A percentile compares a stretch with the other conserved stretches of the same genome.
Conservation (phyloP, 2,797 vertebrate species). For the Rhabdomys pumilio region DNA sequence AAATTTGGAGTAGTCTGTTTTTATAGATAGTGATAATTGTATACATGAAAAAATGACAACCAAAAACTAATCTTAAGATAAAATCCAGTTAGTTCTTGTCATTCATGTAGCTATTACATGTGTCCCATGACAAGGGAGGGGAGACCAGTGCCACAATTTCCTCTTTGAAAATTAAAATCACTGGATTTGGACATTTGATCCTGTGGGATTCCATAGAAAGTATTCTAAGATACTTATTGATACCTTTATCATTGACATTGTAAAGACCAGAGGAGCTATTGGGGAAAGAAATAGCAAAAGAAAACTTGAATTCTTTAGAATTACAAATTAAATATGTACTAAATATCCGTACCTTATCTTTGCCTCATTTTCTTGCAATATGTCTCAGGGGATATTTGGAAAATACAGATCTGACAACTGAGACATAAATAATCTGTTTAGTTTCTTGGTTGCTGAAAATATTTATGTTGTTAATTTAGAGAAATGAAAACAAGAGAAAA, state of each 20-base stretch:
- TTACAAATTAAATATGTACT: slow-evolving; percentile 77
- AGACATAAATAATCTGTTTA: slow-evolving; percentile 80
- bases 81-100: neutral
- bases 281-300: neutral
- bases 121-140: neutral
- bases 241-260: neutral
- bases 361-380: slow-evolving; percentile 36
- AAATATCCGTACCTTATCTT: slow-evolving; percentile 55
- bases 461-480: slow-evolving; percentile 27
- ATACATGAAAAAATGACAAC: neutral
- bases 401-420: slow-evolving; percentile 78
- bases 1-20: neutral
- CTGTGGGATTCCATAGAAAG: slow-evolving; percentile 40
- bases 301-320: slow-evolving; percentile 39
- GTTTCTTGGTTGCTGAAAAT: slow-evolving; percentile 73
- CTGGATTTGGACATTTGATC: neutral
- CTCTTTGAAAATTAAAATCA: slow-evolving; percentile 32
- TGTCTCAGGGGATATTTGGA: slow-evolving; percentile 72
- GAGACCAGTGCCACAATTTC: neutral
- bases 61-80: neutral
- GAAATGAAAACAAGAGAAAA: slow-evolving; percentile 64
- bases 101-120: no score
- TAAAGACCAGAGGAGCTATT: neutral
- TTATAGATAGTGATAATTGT: neutral
- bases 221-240: neutral